phyloP scores from a whole-genome alignment of 2,797 vertebrate species.

The Pseudochromis fuscus region DNA sequence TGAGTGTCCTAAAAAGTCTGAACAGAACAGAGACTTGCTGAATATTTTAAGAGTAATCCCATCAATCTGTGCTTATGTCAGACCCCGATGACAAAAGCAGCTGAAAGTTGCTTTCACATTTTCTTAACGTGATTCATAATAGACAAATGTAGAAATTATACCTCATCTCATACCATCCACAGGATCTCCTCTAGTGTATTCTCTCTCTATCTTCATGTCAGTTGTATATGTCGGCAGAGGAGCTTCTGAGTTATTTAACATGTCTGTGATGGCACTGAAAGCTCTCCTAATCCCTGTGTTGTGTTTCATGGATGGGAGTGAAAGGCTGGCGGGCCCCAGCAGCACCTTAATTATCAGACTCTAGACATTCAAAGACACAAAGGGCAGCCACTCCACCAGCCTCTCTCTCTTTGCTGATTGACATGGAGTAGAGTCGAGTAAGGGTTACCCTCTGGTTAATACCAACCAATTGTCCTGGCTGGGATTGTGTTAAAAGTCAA shows the following conservation, averaged over 20 bases:
- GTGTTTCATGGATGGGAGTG: conserved; percentile 63
- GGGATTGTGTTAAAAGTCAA: conserved; percentile 62
- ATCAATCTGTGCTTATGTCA: not conserved
- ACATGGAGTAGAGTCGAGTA: conserved; percentile 51
- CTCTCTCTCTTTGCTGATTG: conserved; percentile 65
- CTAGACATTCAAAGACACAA: conserved; percentile 70
- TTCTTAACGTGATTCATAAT: not conserved
- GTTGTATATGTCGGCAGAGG: conserved; percentile 19
- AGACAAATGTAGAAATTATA: not conserved
- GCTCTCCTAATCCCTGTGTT: conserved; percentile 75
- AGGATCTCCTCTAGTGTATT: conserved; percentile 12
- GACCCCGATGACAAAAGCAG: not conserved
- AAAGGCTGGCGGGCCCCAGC: conserved; percentile 64
- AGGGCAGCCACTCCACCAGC: conserved; percentile 58
- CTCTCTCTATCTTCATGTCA: conserved; percentile 21
- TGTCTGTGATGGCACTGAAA: conserved; percentile 58
- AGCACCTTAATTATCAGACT: conserved; percentile 79
- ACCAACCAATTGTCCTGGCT: conserved; percentile 36
- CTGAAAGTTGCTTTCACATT: not conserved
- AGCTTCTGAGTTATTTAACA: conserved; percentile 59
- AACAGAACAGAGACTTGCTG: not conserved
- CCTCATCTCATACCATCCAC: not conserved
- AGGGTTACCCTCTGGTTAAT: conserved; percentile 51
- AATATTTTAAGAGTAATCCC: not conserved
- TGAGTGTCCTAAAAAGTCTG: conserved; percentile 65